Evolutionary conservation across 2,888 invertebrate genomes (phyloP).

Genomic region (Acholoe squamosa): DNA sequence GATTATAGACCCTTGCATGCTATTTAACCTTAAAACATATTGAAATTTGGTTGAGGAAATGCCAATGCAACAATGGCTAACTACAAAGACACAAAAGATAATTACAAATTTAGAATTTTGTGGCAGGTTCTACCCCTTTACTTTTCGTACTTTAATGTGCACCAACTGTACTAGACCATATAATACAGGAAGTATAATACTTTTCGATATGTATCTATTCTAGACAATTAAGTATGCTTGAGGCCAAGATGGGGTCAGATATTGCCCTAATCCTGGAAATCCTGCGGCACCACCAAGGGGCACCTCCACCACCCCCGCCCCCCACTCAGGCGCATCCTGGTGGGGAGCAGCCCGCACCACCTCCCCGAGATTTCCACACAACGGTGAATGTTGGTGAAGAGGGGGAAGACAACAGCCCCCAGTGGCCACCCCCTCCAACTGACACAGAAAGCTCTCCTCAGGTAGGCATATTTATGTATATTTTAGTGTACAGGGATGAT

Average conservation of each 20-base stretch:
- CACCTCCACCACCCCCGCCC: constrained; percentile 43
- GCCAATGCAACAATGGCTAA: no score
- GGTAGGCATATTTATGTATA: not conserved
- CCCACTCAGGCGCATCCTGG: not conserved
- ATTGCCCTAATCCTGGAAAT: constrained; percentile 81
- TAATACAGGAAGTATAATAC: no score
- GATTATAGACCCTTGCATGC: no score
- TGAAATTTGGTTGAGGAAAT: no score
- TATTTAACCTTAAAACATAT: no score
- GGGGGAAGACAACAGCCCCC: constrained; percentile 3
- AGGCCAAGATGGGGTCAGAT: constrained; percentile 81
- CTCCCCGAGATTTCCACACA: constrained; percentile 49
- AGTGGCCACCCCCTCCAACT: constrained; percentile 59
- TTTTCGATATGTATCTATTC: no score
- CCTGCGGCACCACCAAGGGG: constrained; percentile 69
- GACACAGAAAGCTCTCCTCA: constrained; percentile 6
- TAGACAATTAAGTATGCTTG: constrained; percentile 80
- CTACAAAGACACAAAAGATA: no score
- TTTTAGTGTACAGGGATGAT: not conserved
- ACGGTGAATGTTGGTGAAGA: constrained; percentile 13
- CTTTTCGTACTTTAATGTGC: no score
- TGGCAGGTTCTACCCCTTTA: no score
- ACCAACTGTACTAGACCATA: no score
- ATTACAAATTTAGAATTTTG: no score
- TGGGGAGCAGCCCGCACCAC: constrained; percentile 24